Evolutionary conservation across 1,140 invertebrate species (phyloP).

Genomic region (Chironomus tepperi): DNA sequence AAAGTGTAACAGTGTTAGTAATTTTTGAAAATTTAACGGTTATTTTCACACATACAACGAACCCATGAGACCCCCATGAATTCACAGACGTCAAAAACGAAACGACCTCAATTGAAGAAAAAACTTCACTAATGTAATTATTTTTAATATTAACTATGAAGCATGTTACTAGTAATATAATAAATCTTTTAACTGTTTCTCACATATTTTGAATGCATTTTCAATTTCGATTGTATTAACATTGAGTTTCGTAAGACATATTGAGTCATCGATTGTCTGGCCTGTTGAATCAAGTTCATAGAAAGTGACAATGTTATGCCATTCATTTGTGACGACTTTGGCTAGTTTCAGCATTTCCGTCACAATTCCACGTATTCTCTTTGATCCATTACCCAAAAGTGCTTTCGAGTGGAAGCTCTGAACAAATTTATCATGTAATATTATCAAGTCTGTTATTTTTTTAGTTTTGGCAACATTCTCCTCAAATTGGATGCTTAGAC

Average conservation of each 20-base stretch:
- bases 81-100: too few species aligned
- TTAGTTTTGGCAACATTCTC: not conserved
- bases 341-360: not conserved
- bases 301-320: not conserved
- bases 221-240: conserved; percentile 15
- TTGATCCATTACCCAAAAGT: not conserved
- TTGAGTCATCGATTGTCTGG: not conserved
- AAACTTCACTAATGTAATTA: too few species aligned
- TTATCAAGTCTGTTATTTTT: not conserved
- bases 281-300: not conserved
- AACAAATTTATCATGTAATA: not conserved
- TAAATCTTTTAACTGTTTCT: not conserved
- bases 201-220: not conserved
- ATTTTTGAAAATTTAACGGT: too few species aligned
- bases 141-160: too few species aligned
- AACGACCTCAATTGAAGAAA: too few species aligned
- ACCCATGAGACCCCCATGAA: too few species aligned
- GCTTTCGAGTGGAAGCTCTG: not conserved
- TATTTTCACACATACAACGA: too few species aligned
- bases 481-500: not conserved
- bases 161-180: not conserved
- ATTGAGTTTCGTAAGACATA: not conserved
- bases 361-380: not conserved
- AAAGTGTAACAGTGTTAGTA: too few species aligned
- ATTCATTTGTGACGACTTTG: not conserved